Evolutionary conservation across 2,888 invertebrate species (phyloP).

Genomic region (Cotesia congregata): DNA sequence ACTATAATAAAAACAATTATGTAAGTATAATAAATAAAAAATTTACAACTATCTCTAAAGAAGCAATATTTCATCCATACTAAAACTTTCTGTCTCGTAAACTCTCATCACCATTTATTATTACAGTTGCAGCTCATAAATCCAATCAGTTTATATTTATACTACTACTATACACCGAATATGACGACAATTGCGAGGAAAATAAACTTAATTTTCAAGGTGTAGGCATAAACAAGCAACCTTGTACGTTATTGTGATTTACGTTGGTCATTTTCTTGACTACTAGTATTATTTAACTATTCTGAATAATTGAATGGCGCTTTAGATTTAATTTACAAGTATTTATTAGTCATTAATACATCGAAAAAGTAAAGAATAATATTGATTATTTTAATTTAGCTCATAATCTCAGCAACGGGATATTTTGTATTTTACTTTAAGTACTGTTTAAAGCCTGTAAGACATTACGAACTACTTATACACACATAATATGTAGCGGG

Average conservation of each 20-base stretch:
- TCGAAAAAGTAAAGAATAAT: too few species aligned
- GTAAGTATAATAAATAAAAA: not conserved
- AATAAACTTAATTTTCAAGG: not conserved
- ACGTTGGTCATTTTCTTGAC: too few species aligned
- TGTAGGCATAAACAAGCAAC: not conserved
- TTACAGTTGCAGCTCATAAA: not conserved
- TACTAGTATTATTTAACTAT: too few species aligned
- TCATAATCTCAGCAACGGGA: too few species aligned
- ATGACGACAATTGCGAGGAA: not conserved
- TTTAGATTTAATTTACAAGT: too few species aligned
- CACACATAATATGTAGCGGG: conserved; percentile 40
- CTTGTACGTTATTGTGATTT: too few species aligned
- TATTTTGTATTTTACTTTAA: too few species aligned
- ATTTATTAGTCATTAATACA: too few species aligned
- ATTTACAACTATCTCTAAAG: not conserved
- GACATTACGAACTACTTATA: too few species aligned
- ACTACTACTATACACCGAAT: not conserved
- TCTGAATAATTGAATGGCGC: too few species aligned
- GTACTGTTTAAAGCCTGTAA: too few species aligned
- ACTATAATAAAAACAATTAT: not conserved
- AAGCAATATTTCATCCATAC: not conserved
- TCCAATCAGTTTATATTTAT: not conserved
- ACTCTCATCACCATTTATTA: not conserved
- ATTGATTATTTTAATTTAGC: too few species aligned
- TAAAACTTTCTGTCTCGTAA: not conserved